Evolutionary conservation across 1,140 invertebrate genomes (phyloP), one percentile per base, ranked within the genome.

Genomic region (Heliconius nattereri): DNA sequence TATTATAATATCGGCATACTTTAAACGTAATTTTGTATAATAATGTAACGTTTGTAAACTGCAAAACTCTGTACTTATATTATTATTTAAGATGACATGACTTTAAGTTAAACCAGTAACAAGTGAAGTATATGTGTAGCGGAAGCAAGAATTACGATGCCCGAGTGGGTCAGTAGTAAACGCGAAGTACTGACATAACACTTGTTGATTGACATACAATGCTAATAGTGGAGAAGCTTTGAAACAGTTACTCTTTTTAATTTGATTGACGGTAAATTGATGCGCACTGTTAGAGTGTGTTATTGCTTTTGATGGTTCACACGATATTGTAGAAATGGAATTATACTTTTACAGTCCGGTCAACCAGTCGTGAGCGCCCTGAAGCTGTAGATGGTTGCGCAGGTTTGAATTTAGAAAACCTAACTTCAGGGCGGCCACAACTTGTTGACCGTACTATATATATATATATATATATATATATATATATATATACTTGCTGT

Each of bases 261-360:
- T 81, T 81, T 73, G 79, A 81, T 81, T 81, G 79, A 81, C 76
- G 79, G 79, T 77, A 76, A 81, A 81, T 77, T 60, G 79, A 81
- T 74, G 75, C 54, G 75, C 78, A 76, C 73, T 79, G 78, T 79
- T 79, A 54, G 20, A 79, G 32, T 79, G 78, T 70, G 29, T 45
- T 79, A 75, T 74, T 74, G n/a, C 73, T 16, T 57, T 76, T 71
- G 52, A 71, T 40, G 26, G 60, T 76, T 79, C 66, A 79, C 78
- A 79, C 78, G 78, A 76, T 76, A 72, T 76, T 23, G 74, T 72
- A 11, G 73, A 57, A 26, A 57, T 75, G 11, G 20, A 3, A 71
- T 32, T n/a, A 71, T 71, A 2, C 19, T 2, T 71, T 6, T 71
- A 40, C 40, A 16, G 40, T 16, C 11, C 40, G 13, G 13, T 45